Percentiles rank a stretch among this genome's conserved stretches.
Evolutionary conservation across 1,140 invertebrate genomes (phyloP).

Genomic region (Zaprionus nigranus): DNA sequence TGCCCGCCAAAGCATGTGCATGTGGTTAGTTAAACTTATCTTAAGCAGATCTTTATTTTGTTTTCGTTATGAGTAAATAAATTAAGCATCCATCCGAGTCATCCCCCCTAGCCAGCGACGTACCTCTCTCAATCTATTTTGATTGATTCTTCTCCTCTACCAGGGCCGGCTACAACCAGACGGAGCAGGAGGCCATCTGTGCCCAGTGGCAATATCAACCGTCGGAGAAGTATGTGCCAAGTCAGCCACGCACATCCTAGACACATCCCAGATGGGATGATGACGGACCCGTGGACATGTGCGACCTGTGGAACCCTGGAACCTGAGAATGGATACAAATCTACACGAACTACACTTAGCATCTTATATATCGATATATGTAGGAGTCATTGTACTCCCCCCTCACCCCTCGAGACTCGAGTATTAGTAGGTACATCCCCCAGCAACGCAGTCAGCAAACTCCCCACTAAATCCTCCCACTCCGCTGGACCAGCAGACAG

Average conservation of each 20-base stretch:
- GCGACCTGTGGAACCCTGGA: neutral
- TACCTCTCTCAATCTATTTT: neutral
- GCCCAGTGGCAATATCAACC: constrained; percentile 88
- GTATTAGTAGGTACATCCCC: neutral
- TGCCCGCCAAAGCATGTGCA: constrained; percentile 47
- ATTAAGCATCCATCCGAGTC: constrained; percentile 22
- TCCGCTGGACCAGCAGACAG: constrained; percentile 5
- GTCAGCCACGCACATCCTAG: constrained; percentile 74
- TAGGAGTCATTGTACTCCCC: neutral
- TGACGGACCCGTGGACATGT: constrained; percentile 28
- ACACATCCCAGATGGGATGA: constrained; percentile 10
- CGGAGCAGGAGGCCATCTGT: constrained; percentile 86
- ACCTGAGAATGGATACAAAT: constrained; percentile 46
- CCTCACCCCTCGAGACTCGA: neutral
- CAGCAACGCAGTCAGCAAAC: neutral
- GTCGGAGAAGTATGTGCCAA: constrained; percentile 87
- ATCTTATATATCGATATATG: neutral
- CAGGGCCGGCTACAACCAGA: constrained; percentile 86
- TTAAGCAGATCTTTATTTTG: constrained; percentile 24
- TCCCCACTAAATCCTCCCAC: neutral
- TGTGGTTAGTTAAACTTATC: constrained; percentile 23
- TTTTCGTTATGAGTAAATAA: constrained; percentile 41
- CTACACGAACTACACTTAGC: constrained; percentile 38
- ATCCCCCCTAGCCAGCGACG: neutral
- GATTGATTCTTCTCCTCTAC: neutral